These are phyloP conservation scores for Tamandua tetradactyla DNA, from an alignment of 2,797 vertebrate genomes.

Conservation along the genomic window DNA sequence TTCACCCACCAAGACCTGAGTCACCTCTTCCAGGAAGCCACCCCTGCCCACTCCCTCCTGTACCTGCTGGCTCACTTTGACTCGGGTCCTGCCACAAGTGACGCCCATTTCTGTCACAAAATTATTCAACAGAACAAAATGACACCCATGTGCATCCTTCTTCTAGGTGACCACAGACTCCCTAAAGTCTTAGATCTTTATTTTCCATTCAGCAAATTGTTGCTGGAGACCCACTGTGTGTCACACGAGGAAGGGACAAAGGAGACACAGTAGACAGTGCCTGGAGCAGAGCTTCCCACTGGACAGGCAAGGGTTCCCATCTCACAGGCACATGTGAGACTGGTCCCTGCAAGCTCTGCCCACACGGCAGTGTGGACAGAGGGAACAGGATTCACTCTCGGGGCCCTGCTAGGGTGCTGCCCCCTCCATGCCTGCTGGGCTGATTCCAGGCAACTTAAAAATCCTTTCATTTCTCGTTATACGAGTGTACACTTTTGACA, in stretches of 20 bases:
- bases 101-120: background rate
- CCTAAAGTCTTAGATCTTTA: background rate
- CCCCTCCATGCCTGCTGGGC: too few relatives aligned
- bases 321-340: too few relatives aligned
- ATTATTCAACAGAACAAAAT: background rate
- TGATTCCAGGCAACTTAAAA: background rate
- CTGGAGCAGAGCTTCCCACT: fast-evolving
- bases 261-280: background rate
- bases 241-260: background rate
- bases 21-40: background rate
- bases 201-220: background rate
- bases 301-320: background rate
- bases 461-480: background rate
- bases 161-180: background rate
- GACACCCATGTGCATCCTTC: background rate
- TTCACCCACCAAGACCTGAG: background rate
- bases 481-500: background rate
- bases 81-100: background rate
- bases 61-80: too few relatives aligned
- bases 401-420: fast-evolving
- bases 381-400: background rate
- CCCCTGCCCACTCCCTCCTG: too few relatives aligned
- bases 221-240: too few relatives aligned
- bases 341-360: too few relatives aligned
- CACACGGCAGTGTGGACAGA: too few relatives aligned